Percentiles rank a stretch among this genome's conserved stretches.
Conservation (phyloP, 2,888 invertebrate genomes). For the Atrina japonica region DNA sequence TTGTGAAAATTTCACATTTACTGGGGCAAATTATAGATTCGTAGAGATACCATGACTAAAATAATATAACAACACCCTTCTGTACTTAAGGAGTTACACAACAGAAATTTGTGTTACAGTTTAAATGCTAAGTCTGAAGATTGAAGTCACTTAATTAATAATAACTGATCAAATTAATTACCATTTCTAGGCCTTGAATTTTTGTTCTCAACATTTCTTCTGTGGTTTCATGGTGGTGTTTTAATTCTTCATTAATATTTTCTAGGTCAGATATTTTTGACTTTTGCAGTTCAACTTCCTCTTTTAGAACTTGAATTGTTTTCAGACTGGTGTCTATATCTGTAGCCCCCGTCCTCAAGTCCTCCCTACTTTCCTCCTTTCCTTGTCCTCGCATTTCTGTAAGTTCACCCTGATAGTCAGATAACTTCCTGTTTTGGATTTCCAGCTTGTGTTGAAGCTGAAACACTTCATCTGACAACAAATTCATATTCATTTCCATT, state of each 20-base stretch:
- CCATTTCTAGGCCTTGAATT: conserved; percentile 13
- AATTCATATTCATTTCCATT: conserved; percentile 27
- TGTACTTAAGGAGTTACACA: too few relatives aligned
- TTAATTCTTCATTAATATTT: conserved; percentile 2
- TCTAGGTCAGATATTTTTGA: not conserved
- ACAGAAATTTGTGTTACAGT: too few relatives aligned
- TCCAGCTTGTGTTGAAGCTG: conserved; percentile 35
- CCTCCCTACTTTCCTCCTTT: not conserved
- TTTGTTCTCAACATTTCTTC: conserved; percentile 1
- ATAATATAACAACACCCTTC: too few relatives aligned
- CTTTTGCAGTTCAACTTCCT: conserved; percentile 15
- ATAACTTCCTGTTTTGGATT: conserved; percentile 33
- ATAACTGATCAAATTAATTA: too few relatives aligned
- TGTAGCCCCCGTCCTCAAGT: not conserved
- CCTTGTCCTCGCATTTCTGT: not conserved
- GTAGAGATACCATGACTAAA: too few relatives aligned
- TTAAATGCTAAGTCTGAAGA: too few relatives aligned
- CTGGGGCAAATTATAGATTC: too few relatives aligned
- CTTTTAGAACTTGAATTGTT: conserved; percentile 12
- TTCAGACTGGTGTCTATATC: not conserved
- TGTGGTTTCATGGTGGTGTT: conserved; percentile 4
- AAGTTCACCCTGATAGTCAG: conserved; percentile 34
- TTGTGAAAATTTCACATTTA: too few relatives aligned
- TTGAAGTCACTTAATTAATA: too few relatives aligned
- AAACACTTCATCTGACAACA: conserved; percentile 35